These are phyloP conservation scores for Lepus oiostolus DNA, from an alignment of 2,797 vertebrate genomes.

Conservation along the genomic window DNA sequence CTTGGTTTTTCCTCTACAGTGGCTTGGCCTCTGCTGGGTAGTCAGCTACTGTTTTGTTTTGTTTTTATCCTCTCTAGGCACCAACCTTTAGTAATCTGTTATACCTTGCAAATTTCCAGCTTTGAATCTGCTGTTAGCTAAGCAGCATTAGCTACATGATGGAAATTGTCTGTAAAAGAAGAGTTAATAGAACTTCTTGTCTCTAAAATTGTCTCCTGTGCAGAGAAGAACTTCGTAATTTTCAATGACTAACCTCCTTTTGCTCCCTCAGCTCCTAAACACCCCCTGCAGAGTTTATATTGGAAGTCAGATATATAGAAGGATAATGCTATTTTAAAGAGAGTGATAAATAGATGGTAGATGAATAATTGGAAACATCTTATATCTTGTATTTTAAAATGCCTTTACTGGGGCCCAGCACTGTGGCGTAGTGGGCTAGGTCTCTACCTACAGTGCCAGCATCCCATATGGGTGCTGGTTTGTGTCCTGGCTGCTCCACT, in stretches of 20 bases:
- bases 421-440: no score
- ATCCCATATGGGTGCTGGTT: no score
- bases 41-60: neutral
- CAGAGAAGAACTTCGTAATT: neutral
- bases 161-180: neutral
- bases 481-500: no score
- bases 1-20: neutral
- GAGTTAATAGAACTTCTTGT: neutral
- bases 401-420: neutral
- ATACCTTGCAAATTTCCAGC: neutral
- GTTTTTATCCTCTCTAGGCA: neutral
- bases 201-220: neutral
- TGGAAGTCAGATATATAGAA: neutral
- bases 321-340: slow-evolving; percentile 3
- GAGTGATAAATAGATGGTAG: neutral
- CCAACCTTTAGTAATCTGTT: neutral
- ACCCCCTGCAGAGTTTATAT: neutral
- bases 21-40: neutral
- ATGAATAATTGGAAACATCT: slow-evolving; percentile 48
- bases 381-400: slow-evolving; percentile 63
- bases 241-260: neutral
- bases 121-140: neutral
- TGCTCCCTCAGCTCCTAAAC: neutral
- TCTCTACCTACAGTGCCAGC: no score
- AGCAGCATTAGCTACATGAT: neutral